Conservation (phyloP, 2,113 vertebrate genomes). For the Charina bottae region DNA sequence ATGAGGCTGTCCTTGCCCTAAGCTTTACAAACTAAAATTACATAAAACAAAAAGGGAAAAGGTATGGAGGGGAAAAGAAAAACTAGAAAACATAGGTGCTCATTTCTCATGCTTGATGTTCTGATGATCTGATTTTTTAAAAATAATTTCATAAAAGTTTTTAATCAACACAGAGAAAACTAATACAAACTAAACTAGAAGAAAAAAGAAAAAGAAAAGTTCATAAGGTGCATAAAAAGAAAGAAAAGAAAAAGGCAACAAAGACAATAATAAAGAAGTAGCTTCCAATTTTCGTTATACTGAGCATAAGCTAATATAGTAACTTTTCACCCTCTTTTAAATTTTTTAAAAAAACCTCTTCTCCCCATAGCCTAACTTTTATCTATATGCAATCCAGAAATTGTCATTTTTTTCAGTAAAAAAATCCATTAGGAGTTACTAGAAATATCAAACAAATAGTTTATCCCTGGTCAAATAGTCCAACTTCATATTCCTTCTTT, state of each 20-base stretch:
- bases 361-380: neutral
- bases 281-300: neutral
- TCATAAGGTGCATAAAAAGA: neutral
- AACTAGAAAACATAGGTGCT: neutral
- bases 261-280: neutral
- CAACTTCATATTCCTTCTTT: neutral
- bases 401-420: neutral
- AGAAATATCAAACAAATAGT: neutral
- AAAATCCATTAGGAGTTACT: neutral
- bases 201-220: neutral
- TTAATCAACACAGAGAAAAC: neutral
- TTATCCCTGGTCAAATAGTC: neutral
- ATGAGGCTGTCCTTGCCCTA: neutral
- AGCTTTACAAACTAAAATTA: neutral
- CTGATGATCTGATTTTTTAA: slow-evolving; percentile 35
- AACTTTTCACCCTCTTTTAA: neutral
- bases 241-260: neutral
- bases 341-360: neutral
- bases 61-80: neutral
- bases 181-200: neutral
- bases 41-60: neutral
- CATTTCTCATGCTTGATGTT: slow-evolving; percentile 25
- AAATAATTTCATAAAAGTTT: neutral
- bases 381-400: neutral
- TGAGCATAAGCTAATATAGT: neutral